Percentiles rank a stretch among this genome's conserved stretches.
Evolutionary conservation across 2,797 vertebrate genomes (phyloP).

Genomic region (Psittacula echo): DNA sequence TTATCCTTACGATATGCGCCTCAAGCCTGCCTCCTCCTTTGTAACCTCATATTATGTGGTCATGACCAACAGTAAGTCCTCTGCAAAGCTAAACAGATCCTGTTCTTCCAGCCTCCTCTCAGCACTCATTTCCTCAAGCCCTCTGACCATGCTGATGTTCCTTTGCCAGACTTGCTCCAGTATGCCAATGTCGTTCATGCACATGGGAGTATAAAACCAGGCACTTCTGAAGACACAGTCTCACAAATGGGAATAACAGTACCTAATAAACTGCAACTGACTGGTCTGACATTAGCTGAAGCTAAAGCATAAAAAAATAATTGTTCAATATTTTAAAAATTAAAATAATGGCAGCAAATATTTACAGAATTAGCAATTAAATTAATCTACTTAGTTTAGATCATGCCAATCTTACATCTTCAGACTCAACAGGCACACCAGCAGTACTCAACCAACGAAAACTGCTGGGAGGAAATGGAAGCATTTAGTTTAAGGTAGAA

Average conservation of each 20-base stretch:
- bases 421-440: background rate
- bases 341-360: background rate
- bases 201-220: background rate
- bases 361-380: background rate
- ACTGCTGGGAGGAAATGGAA: background rate
- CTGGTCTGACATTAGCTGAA: background rate
- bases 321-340: background rate
- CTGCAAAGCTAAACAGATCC: background rate
- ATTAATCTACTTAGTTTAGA: background rate
- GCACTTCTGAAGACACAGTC: background rate
- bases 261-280: background rate
- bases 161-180: background rate
- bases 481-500: background rate
- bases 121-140: background rate
- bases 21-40: background rate
- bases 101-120: background rate
- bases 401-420: background rate
- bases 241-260: background rate
- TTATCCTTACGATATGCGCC: background rate
- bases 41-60: accelerated
- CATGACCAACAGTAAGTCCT: background rate
- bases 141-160: background rate
- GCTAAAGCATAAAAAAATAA: background rate
- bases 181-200: background rate
- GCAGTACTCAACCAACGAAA: background rate